phyloP scores from a whole-genome alignment of 2,888 invertebrate genomes.

The Lasioglossum morio region DNA sequence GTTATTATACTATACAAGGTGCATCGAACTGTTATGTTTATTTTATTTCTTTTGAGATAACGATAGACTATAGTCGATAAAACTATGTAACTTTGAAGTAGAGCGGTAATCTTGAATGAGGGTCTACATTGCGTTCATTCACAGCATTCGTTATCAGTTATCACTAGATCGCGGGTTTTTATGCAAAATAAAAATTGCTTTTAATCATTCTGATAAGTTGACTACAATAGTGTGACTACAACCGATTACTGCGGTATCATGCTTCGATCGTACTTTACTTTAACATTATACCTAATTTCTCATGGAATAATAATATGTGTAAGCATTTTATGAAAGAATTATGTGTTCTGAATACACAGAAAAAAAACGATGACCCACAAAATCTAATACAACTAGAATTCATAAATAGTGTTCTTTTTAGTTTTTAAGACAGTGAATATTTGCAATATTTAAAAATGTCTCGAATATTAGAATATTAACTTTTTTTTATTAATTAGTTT shows the following conservation, averaged over 20 bases:
- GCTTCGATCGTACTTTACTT: too few relatives aligned
- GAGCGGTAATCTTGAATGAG: not conserved
- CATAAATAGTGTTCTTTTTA: not conserved
- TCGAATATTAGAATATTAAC: too few relatives aligned
- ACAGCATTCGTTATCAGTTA: not conserved
- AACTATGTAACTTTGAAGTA: not conserved
- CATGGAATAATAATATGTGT: too few relatives aligned
- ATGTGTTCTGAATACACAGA: too few relatives aligned
- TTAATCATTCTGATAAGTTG: too few relatives aligned
- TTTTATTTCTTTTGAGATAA: not conserved
- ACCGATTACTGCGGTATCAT: too few relatives aligned
- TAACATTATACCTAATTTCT: too few relatives aligned
- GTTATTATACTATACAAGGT: not conserved
- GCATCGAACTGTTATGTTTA: not conserved
- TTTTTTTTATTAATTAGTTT: not conserved
- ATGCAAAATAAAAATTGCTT: not conserved
- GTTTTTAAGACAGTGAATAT: not conserved
- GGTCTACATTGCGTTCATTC: not conserved
- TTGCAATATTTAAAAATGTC: not conserved
- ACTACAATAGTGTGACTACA: too few relatives aligned
- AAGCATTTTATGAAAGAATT: too few relatives aligned
- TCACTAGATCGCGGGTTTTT: too few relatives aligned
- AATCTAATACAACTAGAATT: too few relatives aligned
- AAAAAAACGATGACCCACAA: too few relatives aligned
- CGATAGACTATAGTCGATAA: not conserved